Conservation (phyloP, 2,888 invertebrate species). For the Tenthredo livida region DNA sequence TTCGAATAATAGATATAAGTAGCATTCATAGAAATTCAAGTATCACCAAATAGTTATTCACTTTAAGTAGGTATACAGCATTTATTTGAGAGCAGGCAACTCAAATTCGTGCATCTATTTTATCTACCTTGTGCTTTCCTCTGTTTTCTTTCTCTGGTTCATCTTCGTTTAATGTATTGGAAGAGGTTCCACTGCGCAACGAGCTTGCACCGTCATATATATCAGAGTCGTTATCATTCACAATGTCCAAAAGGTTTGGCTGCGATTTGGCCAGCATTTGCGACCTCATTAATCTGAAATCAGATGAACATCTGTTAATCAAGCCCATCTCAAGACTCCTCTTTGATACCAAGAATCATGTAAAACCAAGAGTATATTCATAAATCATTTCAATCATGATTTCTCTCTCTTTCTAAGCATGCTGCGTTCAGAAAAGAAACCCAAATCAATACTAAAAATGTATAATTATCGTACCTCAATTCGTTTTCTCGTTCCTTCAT, state of each 20-base stretch:
- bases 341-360: not conserved
- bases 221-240: conserved; percentile 74
- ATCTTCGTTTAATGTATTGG: conserved; percentile 73
- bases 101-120: not conserved
- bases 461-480: conserved; percentile 80
- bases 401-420: no score
- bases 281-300: conserved; percentile 75
- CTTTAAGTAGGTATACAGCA: not conserved
- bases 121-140: conserved; percentile 70
- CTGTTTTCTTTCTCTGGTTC: conserved; percentile 71
- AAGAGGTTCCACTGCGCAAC: conserved; percentile 72
- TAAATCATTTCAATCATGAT: not conserved
- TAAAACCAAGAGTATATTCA: not conserved
- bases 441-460: conserved; percentile 21
- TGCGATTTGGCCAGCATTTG: conserved; percentile 77
- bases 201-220: conserved; percentile 73
- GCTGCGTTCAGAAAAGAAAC: not conserved
- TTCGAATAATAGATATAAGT: not conserved
- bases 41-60: not conserved
- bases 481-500: conserved; percentile 91
- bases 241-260: conserved; percentile 77
- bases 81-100: not conserved
- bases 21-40: not conserved
- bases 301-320: not conserved
- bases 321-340: not conserved